These are phyloP conservation scores for Anolis sagrei DNA, from an alignment of 2,113 vertebrate species.

Conservation along the genomic window DNA sequence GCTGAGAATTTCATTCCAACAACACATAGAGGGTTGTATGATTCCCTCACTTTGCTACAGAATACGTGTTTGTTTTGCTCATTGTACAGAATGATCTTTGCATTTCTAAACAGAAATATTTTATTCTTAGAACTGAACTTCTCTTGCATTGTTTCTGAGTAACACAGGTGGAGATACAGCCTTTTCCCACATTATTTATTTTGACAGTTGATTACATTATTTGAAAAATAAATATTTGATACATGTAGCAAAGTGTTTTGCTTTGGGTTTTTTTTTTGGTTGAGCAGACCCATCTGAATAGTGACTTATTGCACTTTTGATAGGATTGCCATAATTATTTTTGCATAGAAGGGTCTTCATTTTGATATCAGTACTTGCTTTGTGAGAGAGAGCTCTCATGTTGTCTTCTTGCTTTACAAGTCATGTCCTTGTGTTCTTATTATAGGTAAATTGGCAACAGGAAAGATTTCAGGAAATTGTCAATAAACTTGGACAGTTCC, in stretches of 20 bases:
- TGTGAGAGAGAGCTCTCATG: background rate
- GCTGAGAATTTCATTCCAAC: no score
- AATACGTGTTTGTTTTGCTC: no score
- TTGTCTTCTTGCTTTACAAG: background rate
- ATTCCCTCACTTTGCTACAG: no score
- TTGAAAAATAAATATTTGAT: background rate
- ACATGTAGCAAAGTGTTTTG: background rate
- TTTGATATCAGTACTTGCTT: background rate
- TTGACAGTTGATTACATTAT: background rate
- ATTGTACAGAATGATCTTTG: background rate
- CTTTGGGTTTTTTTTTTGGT: background rate
- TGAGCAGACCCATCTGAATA: background rate
- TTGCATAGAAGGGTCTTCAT: background rate
- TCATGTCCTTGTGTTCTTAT: constrained; percentile 28
- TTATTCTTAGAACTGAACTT: background rate
- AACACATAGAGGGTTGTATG: no score
- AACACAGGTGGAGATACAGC: background rate
- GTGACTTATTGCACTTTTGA: background rate
- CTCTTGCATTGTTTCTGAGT: background rate
- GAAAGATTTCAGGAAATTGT: constrained; percentile 93
- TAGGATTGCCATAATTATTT: background rate
- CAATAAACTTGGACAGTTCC: constrained; percentile 93
- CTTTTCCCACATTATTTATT: background rate
- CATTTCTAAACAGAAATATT: background rate
- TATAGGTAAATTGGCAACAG: constrained; percentile 93